phyloP scores from a whole-genome alignment of 2,888 invertebrate genomes.

The Xylocampa areola region DNA sequence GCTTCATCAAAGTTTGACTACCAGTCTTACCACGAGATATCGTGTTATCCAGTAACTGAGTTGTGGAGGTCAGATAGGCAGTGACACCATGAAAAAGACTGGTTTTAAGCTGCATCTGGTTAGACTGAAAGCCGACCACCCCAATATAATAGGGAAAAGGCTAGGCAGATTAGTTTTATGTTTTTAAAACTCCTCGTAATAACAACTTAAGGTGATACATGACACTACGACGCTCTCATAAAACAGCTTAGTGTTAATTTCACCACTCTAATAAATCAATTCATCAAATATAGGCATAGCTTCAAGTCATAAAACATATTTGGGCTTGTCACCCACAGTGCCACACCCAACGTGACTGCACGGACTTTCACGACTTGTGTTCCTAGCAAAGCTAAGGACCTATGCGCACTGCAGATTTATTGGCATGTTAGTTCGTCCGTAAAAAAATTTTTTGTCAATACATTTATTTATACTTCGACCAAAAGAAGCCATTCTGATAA shows the following conservation, averaged over 20 bases:
- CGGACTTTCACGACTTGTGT: conserved; percentile 32
- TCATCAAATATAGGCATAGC: conserved; percentile 18
- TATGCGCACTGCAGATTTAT: not conserved
- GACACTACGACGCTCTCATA: conserved; percentile 6
- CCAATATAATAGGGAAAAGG: no score
- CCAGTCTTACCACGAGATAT: no score
- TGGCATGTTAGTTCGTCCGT: no score
- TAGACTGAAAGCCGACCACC: no score
- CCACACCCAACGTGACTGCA: not conserved
- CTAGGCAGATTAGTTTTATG: not conserved
- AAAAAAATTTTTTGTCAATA: no score
- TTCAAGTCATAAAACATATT: conserved; percentile 33
- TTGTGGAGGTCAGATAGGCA: no score
- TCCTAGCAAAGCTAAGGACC: conserved; percentile 6
- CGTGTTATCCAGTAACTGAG: no score
- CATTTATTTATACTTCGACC: no score
- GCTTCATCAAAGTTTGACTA: no score
- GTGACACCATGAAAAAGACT: no score
- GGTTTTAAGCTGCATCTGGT: no score
- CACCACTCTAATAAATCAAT: conserved; percentile 45
- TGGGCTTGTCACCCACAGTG: conserved; percentile 42
- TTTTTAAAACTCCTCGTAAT: not conserved
- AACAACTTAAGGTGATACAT: not conserved
- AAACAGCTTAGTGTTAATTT: conserved; percentile 26
- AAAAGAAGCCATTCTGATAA: no score